Base-by-base conservation (phyloP, 2,113 vertebrate genomes). In the Archocentrus centrarchus region DNA sequence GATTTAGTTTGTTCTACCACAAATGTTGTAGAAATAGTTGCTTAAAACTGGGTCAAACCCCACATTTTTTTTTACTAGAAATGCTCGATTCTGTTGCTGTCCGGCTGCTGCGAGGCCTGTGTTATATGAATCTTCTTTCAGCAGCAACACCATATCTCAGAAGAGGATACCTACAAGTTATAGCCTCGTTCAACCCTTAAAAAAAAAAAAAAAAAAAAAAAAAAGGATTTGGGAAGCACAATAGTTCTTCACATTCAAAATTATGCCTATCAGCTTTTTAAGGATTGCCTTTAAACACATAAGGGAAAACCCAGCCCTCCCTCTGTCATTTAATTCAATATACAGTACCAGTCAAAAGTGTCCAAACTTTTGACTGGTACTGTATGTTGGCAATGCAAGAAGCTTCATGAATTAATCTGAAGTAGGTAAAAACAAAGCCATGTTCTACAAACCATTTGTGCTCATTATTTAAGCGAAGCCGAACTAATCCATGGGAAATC, bases 141-240 rank as follows among this genome's bases (percentile, higher is more conserved):
- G 82, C 77, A 82, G 78, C 62, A 63, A 85, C 93, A 92, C 78
- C 81, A 77, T 77, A 84, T 86, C 77, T 81, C 80, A 86, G 85
- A 82, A 79, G 77, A 91, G 68, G 86, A 92, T 82, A 89, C 80
- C 88, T 88, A 64, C 81, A 86, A 94, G 94, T 88, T 91, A 91
- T 85, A 91, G 86, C 76, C 66, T 80, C 90, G 86, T 88, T 86
- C 83, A 87, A 47, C 62, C 30, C 32, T 86, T 35, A 35, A 66
- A 76, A 60, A 83, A n/a, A 61, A 39, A 60, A 88, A 24, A 61
- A 39, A 60, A 88, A 24, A n/a, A n/a, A n/a, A n/a, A n/a, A n/a
- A n/a, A n/a, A n/a, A n/a, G 22, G 18, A 47, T 80, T 81, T 83
- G 62, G 82, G 80, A 93, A 92, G 90, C 91, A 92, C 89, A 91